Conservation (phyloP, 2,113 vertebrate species). For the Microtus oregoni region DNA sequence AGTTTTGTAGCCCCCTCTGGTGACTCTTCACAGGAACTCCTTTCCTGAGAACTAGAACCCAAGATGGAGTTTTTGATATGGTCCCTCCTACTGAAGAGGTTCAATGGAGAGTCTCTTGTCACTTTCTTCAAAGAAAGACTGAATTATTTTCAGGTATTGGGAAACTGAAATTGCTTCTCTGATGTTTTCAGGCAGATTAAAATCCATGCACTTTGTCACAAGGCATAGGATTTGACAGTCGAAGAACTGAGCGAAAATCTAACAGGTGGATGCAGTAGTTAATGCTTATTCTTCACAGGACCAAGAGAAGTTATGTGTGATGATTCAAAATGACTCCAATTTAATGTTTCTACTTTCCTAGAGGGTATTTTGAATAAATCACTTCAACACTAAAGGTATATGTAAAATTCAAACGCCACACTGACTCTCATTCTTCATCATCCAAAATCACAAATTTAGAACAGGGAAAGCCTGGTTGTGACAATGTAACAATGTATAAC, state of each 20-base stretch:
- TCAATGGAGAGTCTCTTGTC: neutral
- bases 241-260: neutral
- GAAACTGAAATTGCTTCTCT: conserved; percentile 11
- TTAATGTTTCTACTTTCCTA: neutral
- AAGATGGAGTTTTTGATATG: neutral
- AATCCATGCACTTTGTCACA: neutral
- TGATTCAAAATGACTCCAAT: neutral
- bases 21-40: neutral
- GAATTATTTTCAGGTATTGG: neutral
- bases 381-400: neutral
- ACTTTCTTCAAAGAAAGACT: neutral
- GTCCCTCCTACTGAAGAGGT: neutral
- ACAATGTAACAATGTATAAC: no score
- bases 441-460: neutral
- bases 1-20: neutral
- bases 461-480: no score
- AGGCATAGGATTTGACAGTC: neutral
- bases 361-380: neutral
- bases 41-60: neutral
- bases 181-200: neutral
- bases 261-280: neutral
- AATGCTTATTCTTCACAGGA: neutral
- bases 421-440: neutral
- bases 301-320: neutral
- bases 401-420: neutral